Evolutionary conservation across 2,888 invertebrate genomes (phyloP), one percentile per base, ranked within the genome.

Genomic region (Acanthoscelides obtectus): DNA sequence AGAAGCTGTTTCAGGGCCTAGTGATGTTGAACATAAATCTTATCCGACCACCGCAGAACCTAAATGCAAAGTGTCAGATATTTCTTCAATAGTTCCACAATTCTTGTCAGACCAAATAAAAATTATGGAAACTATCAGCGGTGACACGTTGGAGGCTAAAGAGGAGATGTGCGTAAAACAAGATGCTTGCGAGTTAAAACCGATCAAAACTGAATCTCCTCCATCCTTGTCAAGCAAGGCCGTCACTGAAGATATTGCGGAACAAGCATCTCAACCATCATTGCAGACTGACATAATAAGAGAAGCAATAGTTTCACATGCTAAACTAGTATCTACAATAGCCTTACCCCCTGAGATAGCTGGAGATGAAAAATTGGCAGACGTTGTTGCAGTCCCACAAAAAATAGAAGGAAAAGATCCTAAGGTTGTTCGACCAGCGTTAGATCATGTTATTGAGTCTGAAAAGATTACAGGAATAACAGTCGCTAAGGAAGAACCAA

Each of bases 251-350:
- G 1, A 45, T 12, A 12, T 45, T 6, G 6, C 17, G 45, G 12
- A 12, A 12, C 12, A 45, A 12, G 12, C 5, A 45, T 12, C 3
- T 12, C 8, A 3, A 45, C 17, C 17, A 12, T 1, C 5, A 45
- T 6, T 12, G 17, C 45, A 45, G 12, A 45, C 5, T 17, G 45
- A 45, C 69, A 78, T 81, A 20, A 78, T 83, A 22, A 79, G 79
- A 74, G 80, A 82, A 77, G 82, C 81, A 64, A 73, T 83, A 22
- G 72, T 80, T 17, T 75, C 81, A 1, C 81, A 83, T 72, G 80
- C 82, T 1, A 81, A 81, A 73, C 70, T 83, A 68, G 77, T 83
- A 22, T 81, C 83, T 8, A 77, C 79, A 3, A 83, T 83, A 70
- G 82, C 82, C 4, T 71, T 83, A 66, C 81, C 83, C 22, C 12